Percentiles rank a stretch among this genome's conserved stretches.
These are phyloP conservation scores for Todus mexicanus DNA, from an alignment of 2,797 vertebrate species.

Conservation along the genomic window DNA sequence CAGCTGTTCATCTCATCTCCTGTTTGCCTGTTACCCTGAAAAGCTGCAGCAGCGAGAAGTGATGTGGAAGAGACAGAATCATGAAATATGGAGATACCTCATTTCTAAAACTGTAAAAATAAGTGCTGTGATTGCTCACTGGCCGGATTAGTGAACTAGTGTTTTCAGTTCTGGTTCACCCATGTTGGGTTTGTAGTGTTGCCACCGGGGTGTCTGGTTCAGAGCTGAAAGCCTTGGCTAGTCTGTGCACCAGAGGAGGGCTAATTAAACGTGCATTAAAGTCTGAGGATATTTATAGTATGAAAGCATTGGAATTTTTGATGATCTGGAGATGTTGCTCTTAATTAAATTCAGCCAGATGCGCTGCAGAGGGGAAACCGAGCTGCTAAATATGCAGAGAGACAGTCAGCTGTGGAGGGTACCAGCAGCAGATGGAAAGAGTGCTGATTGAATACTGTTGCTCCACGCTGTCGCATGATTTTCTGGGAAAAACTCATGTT, in stretches of 20 bases:
- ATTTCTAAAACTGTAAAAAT: not conserved
- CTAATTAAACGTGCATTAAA: conserved; percentile 66
- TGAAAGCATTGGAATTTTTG: conserved; percentile 30
- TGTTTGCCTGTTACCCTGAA: not conserved
- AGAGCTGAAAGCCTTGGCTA: not conserved
- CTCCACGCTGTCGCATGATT: not conserved
- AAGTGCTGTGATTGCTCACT: not conserved
- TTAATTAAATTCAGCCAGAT: conserved; percentile 64
- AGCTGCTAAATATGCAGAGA: conserved; percentile 26
- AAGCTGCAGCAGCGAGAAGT: not conserved
- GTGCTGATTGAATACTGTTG: not conserved
- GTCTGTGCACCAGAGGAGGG: not conserved
- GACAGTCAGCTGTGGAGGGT: not conserved
- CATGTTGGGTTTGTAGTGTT: not conserved
- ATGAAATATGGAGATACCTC: not conserved
- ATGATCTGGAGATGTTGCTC: conserved; percentile 8
- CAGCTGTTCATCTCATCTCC: not conserved
- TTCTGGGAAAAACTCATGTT: conserved; percentile 14
- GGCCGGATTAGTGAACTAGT: not conserved
- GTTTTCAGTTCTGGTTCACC: not conserved
- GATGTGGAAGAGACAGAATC: not conserved
- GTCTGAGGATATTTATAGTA: conserved; percentile 54
- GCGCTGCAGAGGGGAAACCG: not conserved
- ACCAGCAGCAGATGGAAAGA: not conserved
- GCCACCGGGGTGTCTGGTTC: not conserved